Base-by-base conservation (phyloP, 2,113 vertebrate species). In the Haemorhous mexicanus region DNA sequence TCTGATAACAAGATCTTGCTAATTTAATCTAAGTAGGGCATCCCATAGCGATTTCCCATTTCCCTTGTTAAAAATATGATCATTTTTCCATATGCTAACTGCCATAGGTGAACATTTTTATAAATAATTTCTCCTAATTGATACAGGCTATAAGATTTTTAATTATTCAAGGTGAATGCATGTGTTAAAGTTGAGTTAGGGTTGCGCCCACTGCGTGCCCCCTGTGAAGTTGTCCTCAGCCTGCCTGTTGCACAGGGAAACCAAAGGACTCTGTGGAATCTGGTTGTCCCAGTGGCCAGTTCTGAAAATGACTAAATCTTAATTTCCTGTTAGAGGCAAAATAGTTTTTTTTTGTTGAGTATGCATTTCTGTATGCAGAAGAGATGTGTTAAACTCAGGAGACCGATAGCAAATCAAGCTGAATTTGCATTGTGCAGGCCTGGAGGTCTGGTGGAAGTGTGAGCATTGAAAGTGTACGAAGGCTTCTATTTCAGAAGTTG, bases 21-120 rank as follows among this genome's bases (percentile, higher is more conserved):
- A 98, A 98, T 98, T 98, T 98, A 95, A 97, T 97, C 97, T 98
- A 98, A 98, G 96, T 97, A 97, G 97, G 97, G 95, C 97, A 97
- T 98, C 98, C 97, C 97, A 95, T 97, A 95, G 98, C 3, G 94
- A 97, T 97, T 97, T 97, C 92, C 97, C 94, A 97, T 98, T 98
- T 98, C 96, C 97, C 94, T 95, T 97, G 96, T 97, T 98, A 97
- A 97, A 98, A 98, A 94, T 95, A 90, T 84, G 94, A 95, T 97
- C n/a, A 13, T 97, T 96, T 97, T 94, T 95, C 61, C 95, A 75
- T 93, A 84, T 85, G 67, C 87, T 59, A 63, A 95, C 95, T 94
- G 72, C 92, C 96, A 19, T 94, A 97, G 94, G 76, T 97, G 97
- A 97, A 96, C 77, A 89, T 95, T 98, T 98, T 98, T 94, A 85